Evolutionary conservation across 2,797 vertebrate genomes (phyloP).

Genomic region (Myiothlypis chrysogaster): DNA sequence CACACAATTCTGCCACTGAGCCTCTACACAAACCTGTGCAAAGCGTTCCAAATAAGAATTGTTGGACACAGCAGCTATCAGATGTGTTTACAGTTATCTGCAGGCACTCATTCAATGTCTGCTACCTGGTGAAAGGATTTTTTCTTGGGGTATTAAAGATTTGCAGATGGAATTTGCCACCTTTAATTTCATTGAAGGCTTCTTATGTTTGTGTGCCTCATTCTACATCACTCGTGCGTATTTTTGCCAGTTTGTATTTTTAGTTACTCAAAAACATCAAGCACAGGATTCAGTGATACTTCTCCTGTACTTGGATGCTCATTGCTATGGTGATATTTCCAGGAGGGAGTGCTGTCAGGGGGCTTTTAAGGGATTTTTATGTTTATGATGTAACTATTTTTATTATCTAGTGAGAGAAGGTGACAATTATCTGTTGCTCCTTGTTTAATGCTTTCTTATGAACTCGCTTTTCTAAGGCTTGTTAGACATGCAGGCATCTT

Average conservation of each 20-base stretch:
- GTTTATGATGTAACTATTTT: slow-evolving; percentile 40
- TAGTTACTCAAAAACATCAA: slow-evolving; percentile 37
- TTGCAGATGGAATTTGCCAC: not conserved
- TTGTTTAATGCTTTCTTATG: slow-evolving; percentile 38
- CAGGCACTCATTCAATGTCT: not conserved
- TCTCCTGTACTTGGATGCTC: not conserved
- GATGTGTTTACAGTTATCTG: not conserved
- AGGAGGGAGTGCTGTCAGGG: not conserved
- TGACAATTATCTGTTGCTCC: slow-evolving; percentile 32
- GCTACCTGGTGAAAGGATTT: not conserved
- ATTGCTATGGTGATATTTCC: slow-evolving; percentile 57
- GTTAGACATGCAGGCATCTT: not conserved
- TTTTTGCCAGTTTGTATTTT: slow-evolving; percentile 39
- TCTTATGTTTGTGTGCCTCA: not conserved
- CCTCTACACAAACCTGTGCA: not conserved
- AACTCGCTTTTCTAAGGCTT: not conserved
- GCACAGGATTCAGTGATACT: not conserved
- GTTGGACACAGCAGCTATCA: not conserved
- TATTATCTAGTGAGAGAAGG: slow-evolving; percentile 8
- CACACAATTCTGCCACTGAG: not conserved
- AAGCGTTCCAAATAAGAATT: not conserved
- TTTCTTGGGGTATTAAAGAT: not conserved
- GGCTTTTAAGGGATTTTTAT: slow-evolving; percentile 41
- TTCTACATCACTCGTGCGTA: not conserved
- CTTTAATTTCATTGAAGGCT: not conserved